Evolutionary conservation across 1,140 invertebrate genomes (phyloP), one percentile per base, ranked within the genome.

Genomic region (Zaprionus taronus): DNA sequence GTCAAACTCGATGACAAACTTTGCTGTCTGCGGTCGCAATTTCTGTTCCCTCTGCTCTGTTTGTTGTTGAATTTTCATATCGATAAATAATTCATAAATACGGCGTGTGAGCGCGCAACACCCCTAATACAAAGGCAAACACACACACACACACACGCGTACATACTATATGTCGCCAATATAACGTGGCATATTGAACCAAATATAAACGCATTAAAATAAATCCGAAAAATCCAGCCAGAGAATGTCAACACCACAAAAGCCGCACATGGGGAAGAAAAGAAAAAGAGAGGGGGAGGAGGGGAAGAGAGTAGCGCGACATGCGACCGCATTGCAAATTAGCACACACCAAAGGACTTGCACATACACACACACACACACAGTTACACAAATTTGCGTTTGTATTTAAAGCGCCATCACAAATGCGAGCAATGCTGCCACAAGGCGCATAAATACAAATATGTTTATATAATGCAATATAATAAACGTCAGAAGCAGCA

Each of bases 41-140:
- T 55, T 44, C 31, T 61, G n/a, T 26, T n/a, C 9, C 20, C 53
- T 44, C 60, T 64, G 24, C 26, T 70, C 36, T 41, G 47, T 66
- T 77, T 66, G 31, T 61, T 71, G 49, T 76, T 51, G 58, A 56
- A 22, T 49, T 47, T 64, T 63, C 53, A 60, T 65, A 64, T 81
- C 74, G 76, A 89, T 87, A 87, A 87, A 87, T 89, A 87, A 87
- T 87, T 87, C 81, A 89, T 87, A 89, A 81, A 83, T 80, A 56
- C 56, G 22, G 24, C 66, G 57, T 56, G 63, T 38, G 26, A 68
- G 65, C 5, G 3, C 4, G 47, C 67, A 28, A 69, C 49, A 57
- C 28, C 12, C 44, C 12, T 31, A 22, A 41, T 51, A 22, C 24
- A 51, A 44, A 47, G 53, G 65, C 31, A 20, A 6, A 55, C 31